Base-by-base conservation (phyloP, 1,140 invertebrate species). In the Drosophila varians region DNA sequence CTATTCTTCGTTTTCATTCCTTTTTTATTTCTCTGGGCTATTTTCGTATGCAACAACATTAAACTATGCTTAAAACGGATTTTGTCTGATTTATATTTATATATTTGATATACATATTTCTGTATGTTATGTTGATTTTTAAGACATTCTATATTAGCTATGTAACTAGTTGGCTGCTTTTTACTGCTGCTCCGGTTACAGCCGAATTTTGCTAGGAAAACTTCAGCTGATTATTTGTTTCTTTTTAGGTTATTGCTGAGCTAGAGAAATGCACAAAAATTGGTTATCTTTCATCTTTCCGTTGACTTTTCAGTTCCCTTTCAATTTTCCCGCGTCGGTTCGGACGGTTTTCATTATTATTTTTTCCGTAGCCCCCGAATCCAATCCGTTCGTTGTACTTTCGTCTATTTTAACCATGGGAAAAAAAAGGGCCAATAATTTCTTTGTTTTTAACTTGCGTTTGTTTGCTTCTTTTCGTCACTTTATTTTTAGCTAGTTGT, bases 371-470 rank as follows among this genome's bases (percentile, higher is more conserved):
- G 43, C 9, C 14, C 21, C 6, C 14, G 19, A 48, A 14, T 12
- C 14, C 28, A 3, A 11, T 71, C 34, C 36, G 58, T 80, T 80
- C 77, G 77, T 82, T 82, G 77, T 82, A 82, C 77, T 82, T 31
- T 31, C 9, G 28, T 11, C 28, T 31, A 31, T 31, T n/a, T 9
- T 31, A 31, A 31, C 28, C 28, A 9, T n/a, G 9, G 28, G 26
- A 21, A 21, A 8, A 31, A 31, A 31, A 11, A 31, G 28, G 28
- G 28, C 28, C 28, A 31, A 31, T 66, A 45, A 66, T 78, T 40
- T 23, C 51, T 70, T 60, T 58, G 28, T n/a, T 75, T 71, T 48
- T 28, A 23, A 11, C 42, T 55, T 68, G 12, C 12, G 56, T 52
- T 54, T 36, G 14, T 57, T 56, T 46, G 45, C 69, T 16, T n/a